Evolutionary conservation across 2,113 vertebrate species (phyloP).

Genomic region (Hystrix brachyura): DNA sequence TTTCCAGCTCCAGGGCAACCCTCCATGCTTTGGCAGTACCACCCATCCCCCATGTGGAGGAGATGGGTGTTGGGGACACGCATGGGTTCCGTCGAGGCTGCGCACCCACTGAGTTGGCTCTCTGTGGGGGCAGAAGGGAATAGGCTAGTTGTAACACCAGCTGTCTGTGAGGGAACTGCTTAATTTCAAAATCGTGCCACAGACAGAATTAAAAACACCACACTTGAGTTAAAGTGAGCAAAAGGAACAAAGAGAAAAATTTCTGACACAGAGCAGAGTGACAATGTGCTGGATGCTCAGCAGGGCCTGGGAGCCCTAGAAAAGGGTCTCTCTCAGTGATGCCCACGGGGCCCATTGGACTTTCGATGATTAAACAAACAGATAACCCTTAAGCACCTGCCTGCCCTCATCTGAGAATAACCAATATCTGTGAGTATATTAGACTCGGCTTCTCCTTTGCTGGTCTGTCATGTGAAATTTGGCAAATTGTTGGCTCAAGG

Average conservation of each 20-base stretch:
- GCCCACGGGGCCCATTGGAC: not conserved
- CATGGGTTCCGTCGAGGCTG: not conserved
- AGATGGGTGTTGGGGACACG: not conserved
- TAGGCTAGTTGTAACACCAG: slow-evolving; percentile 62
- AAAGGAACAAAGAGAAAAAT: slow-evolving; percentile 70
- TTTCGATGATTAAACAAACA: not conserved
- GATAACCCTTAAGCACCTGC: not conserved
- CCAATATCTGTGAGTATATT: not conserved
- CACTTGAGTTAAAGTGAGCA: slow-evolving; percentile 54
- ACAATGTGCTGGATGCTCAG: not conserved
- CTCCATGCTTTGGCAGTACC: not conserved
- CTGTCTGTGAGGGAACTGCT: slow-evolving; percentile 48
- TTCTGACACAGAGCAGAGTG: not conserved
- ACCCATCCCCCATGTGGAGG: rapidly evolving
- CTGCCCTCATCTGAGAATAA: not conserved
- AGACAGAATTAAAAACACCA: slow-evolving; percentile 69
- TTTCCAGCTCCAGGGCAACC: not conserved
- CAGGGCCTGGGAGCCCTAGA: not conserved
- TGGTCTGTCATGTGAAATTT: not conserved
- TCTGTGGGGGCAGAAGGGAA: slow-evolving; percentile 54
- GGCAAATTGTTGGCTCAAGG: slow-evolving; percentile 29
- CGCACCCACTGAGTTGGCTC: not conserved
- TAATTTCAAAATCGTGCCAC: slow-evolving; percentile 64
- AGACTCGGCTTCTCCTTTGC: not conserved
- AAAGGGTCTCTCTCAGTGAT: not conserved